A percentile compares a stretch with the other conserved stretches of the same genome.
These are phyloP conservation scores for Eulemur coronatus DNA, from an alignment of 2,797 vertebrate species.

Conservation along the genomic window DNA sequence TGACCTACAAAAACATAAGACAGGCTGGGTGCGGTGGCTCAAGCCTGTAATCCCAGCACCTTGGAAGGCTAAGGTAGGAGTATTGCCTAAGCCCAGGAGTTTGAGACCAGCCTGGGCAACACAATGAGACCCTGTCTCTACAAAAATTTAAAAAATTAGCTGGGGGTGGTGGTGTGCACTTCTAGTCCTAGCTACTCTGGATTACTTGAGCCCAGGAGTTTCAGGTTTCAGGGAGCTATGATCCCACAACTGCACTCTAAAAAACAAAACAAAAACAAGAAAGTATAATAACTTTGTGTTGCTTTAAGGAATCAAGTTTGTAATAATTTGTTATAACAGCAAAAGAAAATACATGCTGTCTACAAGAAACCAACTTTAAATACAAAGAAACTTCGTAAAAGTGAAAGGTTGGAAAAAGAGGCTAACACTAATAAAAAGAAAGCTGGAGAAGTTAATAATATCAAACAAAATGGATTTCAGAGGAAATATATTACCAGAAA, in stretches of 20 bases:
- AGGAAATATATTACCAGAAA: not conserved
- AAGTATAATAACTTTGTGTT: not conserved
- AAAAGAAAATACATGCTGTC: not conserved
- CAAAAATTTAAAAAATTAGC: not conserved
- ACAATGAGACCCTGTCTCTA: not conserved
- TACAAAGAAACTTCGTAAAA: not conserved
- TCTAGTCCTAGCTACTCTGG: not conserved
- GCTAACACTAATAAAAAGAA: not conserved
- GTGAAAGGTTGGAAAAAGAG: not conserved
- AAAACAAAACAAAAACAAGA: not conserved
- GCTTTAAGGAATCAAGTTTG: not conserved
- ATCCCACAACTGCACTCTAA: not conserved
- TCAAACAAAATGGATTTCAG: not conserved
- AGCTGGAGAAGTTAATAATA: not conserved
- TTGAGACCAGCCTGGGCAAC: not conserved
- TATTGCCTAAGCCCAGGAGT: not conserved
- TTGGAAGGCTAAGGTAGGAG: not conserved
- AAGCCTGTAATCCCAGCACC: not conserved
- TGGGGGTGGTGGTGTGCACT: not conserved
- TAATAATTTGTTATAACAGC: not conserved
- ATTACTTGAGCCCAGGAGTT: not conserved
- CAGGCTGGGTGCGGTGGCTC: not conserved
- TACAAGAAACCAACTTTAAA: conserved; percentile 26
- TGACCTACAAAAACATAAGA: not conserved
- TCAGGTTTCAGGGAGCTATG: not conserved